A percentile compares a stretch with the other conserved stretches of the same genome.
Evolutionary conservation across 1,140 invertebrate genomes (phyloP).

Genomic region (Macrocentrus cingulum): DNA sequence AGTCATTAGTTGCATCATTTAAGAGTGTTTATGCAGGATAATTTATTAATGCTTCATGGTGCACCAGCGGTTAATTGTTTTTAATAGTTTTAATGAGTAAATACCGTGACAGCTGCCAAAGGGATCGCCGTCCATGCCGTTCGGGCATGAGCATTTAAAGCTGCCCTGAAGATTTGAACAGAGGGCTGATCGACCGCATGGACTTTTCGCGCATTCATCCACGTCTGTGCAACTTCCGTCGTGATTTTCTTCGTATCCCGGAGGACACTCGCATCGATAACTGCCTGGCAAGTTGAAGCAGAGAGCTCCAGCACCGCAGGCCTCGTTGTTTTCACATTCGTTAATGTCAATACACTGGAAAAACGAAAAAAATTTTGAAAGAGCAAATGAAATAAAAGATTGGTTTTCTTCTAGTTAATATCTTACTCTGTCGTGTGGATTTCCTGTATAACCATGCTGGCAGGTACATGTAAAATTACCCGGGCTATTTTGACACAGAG

Average conservation of each 20-base stretch:
- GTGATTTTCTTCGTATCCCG: conserved; percentile 76
- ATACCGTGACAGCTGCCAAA: conserved; percentile 70
- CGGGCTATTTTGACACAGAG: conserved; percentile 78
- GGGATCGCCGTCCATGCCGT: conserved; percentile 77
- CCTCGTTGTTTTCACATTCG: conserved; percentile 73
- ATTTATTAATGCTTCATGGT: not conserved
- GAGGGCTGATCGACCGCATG: conserved; percentile 72
- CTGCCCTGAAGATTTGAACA: conserved; percentile 74
- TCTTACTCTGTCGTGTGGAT: conserved; percentile 79
- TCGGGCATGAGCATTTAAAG: conserved; percentile 75
- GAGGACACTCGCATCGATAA: conserved; percentile 79
- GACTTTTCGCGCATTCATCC: conserved; percentile 69
- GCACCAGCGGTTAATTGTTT: not conserved
- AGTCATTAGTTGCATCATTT: not conserved
- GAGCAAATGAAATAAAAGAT: too few relatives aligned
- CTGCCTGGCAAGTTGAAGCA: conserved; percentile 80
- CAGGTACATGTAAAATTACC: conserved; percentile 89
- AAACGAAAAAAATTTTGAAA: conserved; percentile 11
- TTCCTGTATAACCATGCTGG: conserved; percentile 79
- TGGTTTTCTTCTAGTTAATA: too few relatives aligned
- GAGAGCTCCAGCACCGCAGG: conserved; percentile 77
- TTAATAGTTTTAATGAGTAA: conserved; percentile 5
- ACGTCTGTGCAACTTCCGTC: conserved; percentile 69
- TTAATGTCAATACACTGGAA: conserved; percentile 78
- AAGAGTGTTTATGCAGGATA: not conserved